Conservation (phyloP, 2,113 vertebrate species). For the Amia ocellicauda region DNA sequence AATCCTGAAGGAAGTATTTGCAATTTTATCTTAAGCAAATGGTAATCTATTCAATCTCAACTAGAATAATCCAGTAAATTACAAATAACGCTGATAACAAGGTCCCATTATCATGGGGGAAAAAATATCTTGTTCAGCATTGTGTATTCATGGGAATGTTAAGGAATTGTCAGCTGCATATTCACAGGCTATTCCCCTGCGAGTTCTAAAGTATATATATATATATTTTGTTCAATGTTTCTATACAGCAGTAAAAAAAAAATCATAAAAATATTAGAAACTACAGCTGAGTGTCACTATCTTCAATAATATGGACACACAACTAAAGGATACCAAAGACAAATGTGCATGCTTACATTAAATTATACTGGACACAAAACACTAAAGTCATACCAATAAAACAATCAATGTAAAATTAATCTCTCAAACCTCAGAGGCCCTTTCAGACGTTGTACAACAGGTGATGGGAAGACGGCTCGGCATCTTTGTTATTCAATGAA, state of each 20-base stretch:
- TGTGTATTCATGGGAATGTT: not conserved
- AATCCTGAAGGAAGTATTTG: no score
- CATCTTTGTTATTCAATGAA: conserved; percentile 22
- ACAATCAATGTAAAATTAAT: conserved; percentile 33
- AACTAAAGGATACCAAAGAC: conserved; percentile 20
- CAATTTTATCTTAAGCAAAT: no score
- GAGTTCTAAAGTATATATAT: not conserved
- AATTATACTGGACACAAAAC: conserved; percentile 15
- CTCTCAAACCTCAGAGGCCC: conserved; percentile 14
- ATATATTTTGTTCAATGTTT: not conserved
- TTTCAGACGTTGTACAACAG: conserved; percentile 14
- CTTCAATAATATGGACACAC: conserved; percentile 23
- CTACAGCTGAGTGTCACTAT: conserved; percentile 3
- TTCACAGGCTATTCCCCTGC: not conserved
- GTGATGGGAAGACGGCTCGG: conserved; percentile 13
- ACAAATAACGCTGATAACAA: no score
- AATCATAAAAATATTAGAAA: not conserved
- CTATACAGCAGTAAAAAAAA: not conserved
- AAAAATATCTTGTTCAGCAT: no score
- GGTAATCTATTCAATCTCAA: no score
- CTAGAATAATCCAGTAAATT: no score
- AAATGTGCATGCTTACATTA: conserved; percentile 22
- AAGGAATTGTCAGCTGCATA: not conserved
- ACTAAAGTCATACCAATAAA: conserved; percentile 28
- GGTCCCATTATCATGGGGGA: no score